These are phyloP conservation scores for Pachycephus smyrnensis DNA, from an alignment of 2,888 invertebrate genomes.

Conservation along the genomic window DNA sequence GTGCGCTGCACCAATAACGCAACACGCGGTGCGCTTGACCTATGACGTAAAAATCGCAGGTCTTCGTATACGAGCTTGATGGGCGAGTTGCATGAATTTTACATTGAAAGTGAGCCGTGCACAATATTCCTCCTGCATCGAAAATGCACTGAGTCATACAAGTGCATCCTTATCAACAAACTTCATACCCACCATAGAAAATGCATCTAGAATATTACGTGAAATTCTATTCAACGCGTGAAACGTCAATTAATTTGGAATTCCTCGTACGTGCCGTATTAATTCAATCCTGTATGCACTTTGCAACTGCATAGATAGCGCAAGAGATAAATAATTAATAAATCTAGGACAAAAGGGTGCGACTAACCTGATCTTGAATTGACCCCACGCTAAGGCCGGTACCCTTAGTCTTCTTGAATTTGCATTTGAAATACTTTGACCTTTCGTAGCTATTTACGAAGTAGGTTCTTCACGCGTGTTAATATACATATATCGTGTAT, in stretches of 20 bases:
- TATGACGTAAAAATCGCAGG: conserved; percentile 36
- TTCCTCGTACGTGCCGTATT: background rate
- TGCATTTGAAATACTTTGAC: conserved; percentile 57
- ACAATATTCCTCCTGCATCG: background rate
- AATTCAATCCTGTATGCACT: background rate
- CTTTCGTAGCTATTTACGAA: conserved; percentile 38
- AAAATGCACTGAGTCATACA: background rate
- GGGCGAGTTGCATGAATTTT: background rate
- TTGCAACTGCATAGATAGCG: background rate
- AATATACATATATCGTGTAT: background rate
- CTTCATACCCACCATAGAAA: background rate
- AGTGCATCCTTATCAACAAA: background rate
- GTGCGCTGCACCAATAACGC: conserved; percentile 35
- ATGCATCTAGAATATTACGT: background rate
- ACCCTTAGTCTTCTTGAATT: conserved; percentile 39
- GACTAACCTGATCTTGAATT: background rate
- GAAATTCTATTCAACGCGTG: background rate
- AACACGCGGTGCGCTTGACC: conserved; percentile 35
- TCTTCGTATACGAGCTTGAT: background rate
- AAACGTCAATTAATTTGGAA: background rate
- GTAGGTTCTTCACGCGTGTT: background rate
- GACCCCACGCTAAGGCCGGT: conserved; percentile 10
- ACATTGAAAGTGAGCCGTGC: background rate
- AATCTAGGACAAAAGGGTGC: conserved; percentile 8
- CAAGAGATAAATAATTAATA: conserved; percentile 28